Conservation (phyloP, 2,113 vertebrate genomes). For the Myotis lucifugus region DNA sequence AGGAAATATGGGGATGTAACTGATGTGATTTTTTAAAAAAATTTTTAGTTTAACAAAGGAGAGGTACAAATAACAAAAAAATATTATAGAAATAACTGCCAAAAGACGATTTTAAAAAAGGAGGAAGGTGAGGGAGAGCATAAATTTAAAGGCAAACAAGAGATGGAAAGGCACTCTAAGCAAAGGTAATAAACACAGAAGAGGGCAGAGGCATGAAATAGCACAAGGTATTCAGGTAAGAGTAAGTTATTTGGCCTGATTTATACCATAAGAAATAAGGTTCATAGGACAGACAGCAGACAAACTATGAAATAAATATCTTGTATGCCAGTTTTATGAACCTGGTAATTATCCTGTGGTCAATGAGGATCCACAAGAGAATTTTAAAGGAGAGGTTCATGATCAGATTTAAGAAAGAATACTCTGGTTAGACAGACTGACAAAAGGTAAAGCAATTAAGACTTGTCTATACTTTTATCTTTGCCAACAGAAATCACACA, state of each 20-base stretch:
- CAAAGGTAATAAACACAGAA: background rate
- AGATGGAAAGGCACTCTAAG: background rate
- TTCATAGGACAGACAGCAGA: background rate
- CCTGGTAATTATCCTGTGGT: background rate
- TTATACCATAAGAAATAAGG: background rate
- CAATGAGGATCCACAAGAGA: background rate
- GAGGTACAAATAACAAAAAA: background rate
- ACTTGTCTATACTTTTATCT: background rate
- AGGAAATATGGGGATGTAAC: background rate
- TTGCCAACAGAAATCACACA: background rate
- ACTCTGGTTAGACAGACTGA: background rate
- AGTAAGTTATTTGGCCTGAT: background rate
- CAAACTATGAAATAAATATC: background rate
- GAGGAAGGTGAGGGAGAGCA: background rate
- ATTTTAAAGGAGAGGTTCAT: constrained; percentile 30
- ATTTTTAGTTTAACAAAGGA: constrained; percentile 37
- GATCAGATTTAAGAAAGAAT: background rate
- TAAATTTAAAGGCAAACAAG: background rate
- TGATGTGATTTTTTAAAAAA: background rate
- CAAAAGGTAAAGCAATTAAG: background rate
- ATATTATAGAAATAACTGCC: background rate
- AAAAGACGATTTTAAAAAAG: background rate
- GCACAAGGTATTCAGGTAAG: background rate
- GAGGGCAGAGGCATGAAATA: background rate
- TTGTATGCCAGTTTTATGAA: background rate